Base-by-base conservation (phyloP, 1,140 invertebrate genomes). In the Belonocnema kinseyi region DNA sequence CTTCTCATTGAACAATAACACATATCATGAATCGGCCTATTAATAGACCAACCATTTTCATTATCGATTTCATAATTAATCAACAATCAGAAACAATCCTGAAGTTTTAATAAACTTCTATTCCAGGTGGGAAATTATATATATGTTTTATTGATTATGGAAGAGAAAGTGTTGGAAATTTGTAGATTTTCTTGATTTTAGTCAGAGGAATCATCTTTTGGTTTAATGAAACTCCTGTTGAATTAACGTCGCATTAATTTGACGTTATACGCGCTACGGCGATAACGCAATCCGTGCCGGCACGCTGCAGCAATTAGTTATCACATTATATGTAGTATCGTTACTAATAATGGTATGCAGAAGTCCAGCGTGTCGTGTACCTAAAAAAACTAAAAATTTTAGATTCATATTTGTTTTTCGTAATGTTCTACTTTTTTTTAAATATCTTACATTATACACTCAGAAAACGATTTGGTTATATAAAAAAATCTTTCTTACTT, bases 221-320 rank as follows among this genome's bases (percentile, higher is more conserved):
- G 33, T n/a, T n/a, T 66, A 40, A 66, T 40, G 61, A 16, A 16
- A 66, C 14, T 40, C 14, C n/a, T 66, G 16, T 14, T 66, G 61
- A 2, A 40, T 40, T 66, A 66, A 66, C 14, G 61, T 66, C 61
- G 4, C 16, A 58, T 74, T 46, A 79, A 76, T 76, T 51, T 72
- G 21, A 16, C 46, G n/a, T 50, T 74, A 78, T 75, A 73, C 74
- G 73, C 56, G 77, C 77, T 46, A 76, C 50, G 54, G 51, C 73
- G 66, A 78, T 78, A 74, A 74, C 50, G 72, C 21, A 78, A 78
- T 78, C 77, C 75, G 40, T 61, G 70, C 71, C 58, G 50, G 58
- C n/a, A 77, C 56, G 72, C 73, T 2, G 66, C n/a, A 54, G 51
- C 53, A 66, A 66, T 66, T 66, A 66, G 26, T 66, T 40, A n/a